Evolutionary conservation across 2,113 vertebrate species (phyloP).

Genomic region (Pangasianodon hypophthalmus): DNA sequence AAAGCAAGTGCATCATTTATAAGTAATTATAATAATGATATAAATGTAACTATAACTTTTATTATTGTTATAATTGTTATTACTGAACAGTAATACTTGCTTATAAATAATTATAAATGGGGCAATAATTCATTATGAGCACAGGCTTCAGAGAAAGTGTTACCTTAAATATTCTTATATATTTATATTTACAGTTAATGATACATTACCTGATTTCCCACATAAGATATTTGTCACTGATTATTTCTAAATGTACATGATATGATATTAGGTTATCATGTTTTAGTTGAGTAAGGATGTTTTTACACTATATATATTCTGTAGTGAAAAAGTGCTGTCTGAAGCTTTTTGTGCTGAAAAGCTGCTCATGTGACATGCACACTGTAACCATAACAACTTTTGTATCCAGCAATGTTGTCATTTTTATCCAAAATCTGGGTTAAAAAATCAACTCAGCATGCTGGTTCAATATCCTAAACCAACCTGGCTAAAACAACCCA

Average conservation of each 20-base stretch:
- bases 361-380: neutral
- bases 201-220: neutral
- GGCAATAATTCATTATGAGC: too few relatives aligned
- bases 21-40: too few relatives aligned
- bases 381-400: neutral
- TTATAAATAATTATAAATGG: too few relatives aligned
- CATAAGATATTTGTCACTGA: neutral
- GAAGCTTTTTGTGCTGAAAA: neutral
- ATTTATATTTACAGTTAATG: neutral
- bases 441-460: neutral
- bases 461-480: neutral
- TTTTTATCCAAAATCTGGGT: neutral
- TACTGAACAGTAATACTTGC: too few relatives aligned
- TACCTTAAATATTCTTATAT: neutral
- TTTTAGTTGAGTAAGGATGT: neutral
- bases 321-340: neutral
- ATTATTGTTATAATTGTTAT: too few relatives aligned
- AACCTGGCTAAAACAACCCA: neutral
- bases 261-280: neutral
- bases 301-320: neutral
- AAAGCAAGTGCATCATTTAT: too few relatives aligned
- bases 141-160: too few relatives aligned
- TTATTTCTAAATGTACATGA: neutral
- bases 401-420: neutral
- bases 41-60: too few relatives aligned